Percentiles rank a stretch among this genome's conserved stretches.
Evolutionary conservation across 2,113 vertebrate species (phyloP).

Genomic region (Galeopterus variegatus): DNA sequence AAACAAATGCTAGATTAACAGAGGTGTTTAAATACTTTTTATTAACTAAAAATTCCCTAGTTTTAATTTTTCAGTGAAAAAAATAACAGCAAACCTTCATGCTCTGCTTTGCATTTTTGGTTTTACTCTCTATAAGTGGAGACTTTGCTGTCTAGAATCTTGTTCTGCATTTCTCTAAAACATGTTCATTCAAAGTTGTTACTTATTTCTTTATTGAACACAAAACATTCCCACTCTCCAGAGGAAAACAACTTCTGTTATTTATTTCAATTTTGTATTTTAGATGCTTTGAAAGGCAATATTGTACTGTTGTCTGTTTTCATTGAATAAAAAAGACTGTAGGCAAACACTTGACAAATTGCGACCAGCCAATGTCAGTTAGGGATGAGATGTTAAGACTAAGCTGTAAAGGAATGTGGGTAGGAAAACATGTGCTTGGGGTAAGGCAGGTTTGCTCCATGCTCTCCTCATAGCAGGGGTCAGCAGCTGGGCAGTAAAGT

Average conservation of each 20-base stretch:
- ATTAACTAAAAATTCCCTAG: not conserved
- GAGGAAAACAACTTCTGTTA: not conserved
- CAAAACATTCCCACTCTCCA: not conserved
- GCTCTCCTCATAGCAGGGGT: not conserved
- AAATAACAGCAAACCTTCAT: not conserved
- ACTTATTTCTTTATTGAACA: not conserved
- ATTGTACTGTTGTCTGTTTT: not conserved
- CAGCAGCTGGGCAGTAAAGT: not conserved
- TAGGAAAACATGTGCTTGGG: not conserved
- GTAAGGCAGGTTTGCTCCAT: not conserved
- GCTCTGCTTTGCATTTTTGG: not conserved
- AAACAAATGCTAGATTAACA: conserved; percentile 31
- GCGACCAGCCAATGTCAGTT: not conserved
- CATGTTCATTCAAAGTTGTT: not conserved
- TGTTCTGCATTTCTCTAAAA: not conserved
- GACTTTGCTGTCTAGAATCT: not conserved
- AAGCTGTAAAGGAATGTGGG: not conserved
- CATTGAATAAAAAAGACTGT: not conserved
- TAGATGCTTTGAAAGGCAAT: not conserved
- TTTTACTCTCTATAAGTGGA: not conserved
- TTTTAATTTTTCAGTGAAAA: not conserved
- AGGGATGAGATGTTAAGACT: not conserved
- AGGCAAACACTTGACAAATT: not conserved
- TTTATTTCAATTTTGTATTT: conserved; percentile 39
- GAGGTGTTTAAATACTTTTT: not conserved